Evolutionary conservation across 2,888 invertebrate species (phyloP).

Genomic region (Leptodirus hochenwartii): DNA sequence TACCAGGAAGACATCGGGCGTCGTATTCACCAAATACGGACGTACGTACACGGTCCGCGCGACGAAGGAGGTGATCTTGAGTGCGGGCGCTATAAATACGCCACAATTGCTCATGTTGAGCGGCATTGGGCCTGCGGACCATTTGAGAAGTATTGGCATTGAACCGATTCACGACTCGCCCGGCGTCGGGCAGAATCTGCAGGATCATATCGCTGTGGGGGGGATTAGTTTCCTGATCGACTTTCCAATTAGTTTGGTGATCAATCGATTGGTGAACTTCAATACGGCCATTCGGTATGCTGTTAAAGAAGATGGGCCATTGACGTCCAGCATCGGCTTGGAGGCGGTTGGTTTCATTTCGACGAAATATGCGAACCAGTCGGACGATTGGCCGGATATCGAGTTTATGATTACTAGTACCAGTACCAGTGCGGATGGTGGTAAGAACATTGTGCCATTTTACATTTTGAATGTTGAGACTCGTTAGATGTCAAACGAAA

Average conservation of each 20-base stretch:
- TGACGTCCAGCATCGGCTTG: constrained; percentile 72
- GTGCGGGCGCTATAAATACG: constrained; percentile 78
- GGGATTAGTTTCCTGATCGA: constrained; percentile 68
- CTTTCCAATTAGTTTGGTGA: constrained; percentile 60
- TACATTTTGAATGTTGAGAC: too few species aligned
- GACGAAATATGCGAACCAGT: constrained; percentile 72
- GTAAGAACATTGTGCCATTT: constrained; percentile 28
- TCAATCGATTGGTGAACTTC: constrained; percentile 64
- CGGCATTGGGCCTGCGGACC: constrained; percentile 66
- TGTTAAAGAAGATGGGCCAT: constrained; percentile 66
- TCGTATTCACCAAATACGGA: constrained; percentile 57
- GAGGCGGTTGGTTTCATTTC: constrained; percentile 79
- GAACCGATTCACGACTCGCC: constrained; percentile 57
- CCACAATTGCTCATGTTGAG: constrained; percentile 83
- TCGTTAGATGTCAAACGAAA: too few species aligned
- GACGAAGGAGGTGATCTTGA: constrained; percentile 62
- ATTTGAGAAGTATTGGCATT: constrained; percentile 52
- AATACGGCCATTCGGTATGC: constrained; percentile 72
- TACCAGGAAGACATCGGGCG: constrained; percentile 52
- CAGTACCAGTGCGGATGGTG: constrained; percentile 70
- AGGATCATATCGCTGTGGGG: constrained; percentile 80
- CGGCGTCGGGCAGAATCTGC: constrained; percentile 72
- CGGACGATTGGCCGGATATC: constrained; percentile 83
- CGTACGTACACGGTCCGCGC: constrained; percentile 44
- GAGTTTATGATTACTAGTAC: constrained; percentile 79